These are phyloP conservation scores for Salvelinus fontinalis DNA, from an alignment of 2,113 vertebrate genomes.

Conservation along the genomic window DNA sequence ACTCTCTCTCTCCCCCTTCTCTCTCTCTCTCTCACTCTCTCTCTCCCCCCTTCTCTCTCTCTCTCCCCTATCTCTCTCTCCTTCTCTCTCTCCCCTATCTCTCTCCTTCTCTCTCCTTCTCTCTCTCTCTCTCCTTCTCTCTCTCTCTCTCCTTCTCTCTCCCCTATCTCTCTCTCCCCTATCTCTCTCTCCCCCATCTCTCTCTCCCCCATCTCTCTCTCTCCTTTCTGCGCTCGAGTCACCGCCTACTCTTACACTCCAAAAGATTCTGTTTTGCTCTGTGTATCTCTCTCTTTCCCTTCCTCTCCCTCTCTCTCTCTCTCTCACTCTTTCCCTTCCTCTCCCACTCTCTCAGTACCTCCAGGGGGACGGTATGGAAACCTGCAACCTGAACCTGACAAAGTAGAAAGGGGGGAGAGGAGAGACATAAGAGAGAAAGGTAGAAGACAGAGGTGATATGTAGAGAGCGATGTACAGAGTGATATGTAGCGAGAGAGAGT, in stretches of 20 bases:
- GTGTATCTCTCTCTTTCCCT: slow-evolving; percentile 20
- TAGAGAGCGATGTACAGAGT: not conserved
- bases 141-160: slow-evolving; percentile 15
- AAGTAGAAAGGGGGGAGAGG: not conserved
- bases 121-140: slow-evolving; percentile 11
- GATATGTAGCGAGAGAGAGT: not conserved
- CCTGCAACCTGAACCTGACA: slow-evolving; percentile 68
- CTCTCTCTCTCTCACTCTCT: slow-evolving; percentile 22
- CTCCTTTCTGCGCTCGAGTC: slow-evolving; percentile 32
- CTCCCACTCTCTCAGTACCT: slow-evolving; percentile 34
- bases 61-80: slow-evolving; percentile 18
- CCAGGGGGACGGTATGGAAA: slow-evolving; percentile 56
- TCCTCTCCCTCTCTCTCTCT: slow-evolving; percentile 13
- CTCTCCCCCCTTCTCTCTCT: slow-evolving; percentile 8
- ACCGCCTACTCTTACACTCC: slow-evolving; percentile 44
- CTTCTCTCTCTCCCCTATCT: slow-evolving; percentile 4
- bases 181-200: not conserved
- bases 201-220: not conserved
- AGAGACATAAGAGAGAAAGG: not conserved
- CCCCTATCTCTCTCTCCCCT: not conserved
- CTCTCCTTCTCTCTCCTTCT: slow-evolving; percentile 6
- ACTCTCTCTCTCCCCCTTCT: slow-evolving; percentile 2
- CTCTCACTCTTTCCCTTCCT: slow-evolving; percentile 39
- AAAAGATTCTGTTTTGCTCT: slow-evolving; percentile 18
- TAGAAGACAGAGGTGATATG: not conserved